Evolutionary conservation across 2,797 vertebrate genomes (phyloP).

Genomic region (Dryobates pubescens): DNA sequence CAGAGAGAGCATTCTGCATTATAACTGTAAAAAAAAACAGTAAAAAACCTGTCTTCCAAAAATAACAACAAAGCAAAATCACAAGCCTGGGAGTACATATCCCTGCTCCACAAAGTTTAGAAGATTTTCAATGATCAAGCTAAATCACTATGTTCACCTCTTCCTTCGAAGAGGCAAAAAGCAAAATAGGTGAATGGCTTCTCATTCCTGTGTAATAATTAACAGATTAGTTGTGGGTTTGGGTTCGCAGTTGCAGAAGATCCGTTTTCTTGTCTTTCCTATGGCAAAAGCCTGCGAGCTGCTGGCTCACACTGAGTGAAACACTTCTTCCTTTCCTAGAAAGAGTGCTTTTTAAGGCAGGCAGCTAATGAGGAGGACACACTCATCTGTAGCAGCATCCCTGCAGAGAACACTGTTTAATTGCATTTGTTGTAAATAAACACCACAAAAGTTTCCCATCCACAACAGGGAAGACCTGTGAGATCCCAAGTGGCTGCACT

Average conservation of each 20-base stretch:
- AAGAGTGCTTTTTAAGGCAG: background rate
- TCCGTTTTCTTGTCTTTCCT: background rate
- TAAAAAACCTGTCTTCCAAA: no score
- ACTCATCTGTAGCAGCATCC: background rate
- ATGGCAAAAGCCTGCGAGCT: background rate
- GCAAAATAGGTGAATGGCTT: background rate
- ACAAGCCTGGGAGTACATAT: accelerated
- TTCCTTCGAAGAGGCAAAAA: background rate
- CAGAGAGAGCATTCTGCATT: background rate
- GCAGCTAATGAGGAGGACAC: background rate
- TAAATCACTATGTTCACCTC: background rate
- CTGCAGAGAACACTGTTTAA: background rate
- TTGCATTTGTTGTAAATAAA: background rate
- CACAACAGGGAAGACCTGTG: background rate
- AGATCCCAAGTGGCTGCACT: background rate
- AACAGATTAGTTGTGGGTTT: background rate
- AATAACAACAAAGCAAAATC: background rate
- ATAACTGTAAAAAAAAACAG: no score
- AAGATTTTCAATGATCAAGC: background rate
- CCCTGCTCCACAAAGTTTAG: background rate
- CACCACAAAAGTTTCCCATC: background rate
- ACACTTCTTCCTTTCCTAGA: background rate
- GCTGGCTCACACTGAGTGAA: background rate
- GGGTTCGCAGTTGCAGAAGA: background rate
- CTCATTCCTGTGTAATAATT: slow-evolving; percentile 23